Percentiles rank a stretch among this genome's conserved stretches.
Conservation (phyloP, 2,888 invertebrate species). For the Himalopsyche tibetana region DNA sequence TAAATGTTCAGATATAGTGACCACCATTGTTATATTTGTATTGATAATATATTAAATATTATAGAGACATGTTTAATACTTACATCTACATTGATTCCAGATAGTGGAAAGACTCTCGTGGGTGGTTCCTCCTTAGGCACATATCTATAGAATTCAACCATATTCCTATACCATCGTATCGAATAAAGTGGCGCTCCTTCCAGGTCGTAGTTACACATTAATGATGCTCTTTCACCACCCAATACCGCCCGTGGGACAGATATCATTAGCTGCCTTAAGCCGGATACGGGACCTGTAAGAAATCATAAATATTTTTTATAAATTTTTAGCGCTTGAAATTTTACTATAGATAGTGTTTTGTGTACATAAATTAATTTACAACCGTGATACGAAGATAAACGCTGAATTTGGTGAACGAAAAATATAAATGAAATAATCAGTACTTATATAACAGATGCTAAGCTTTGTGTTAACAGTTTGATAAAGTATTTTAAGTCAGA, state of each 20-base stretch:
- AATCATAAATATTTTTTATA: not conserved
- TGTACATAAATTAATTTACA: too few species aligned
- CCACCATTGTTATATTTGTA: too few species aligned
- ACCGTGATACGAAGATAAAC: too few species aligned
- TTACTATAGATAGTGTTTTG: too few species aligned
- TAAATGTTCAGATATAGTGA: too few species aligned
- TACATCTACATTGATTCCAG: slow-evolving; percentile 85
- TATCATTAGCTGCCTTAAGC: slow-evolving; percentile 74
- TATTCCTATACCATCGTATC: slow-evolving; percentile 86
- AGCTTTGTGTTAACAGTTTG: too few species aligned
- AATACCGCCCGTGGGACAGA: slow-evolving; percentile 77
- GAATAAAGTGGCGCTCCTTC: slow-evolving; percentile 83
- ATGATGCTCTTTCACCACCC: slow-evolving; percentile 75
- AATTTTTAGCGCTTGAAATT: too few species aligned
- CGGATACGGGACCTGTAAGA: slow-evolving; percentile 72
- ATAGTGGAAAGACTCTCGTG: slow-evolving; percentile 82
- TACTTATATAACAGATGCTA: too few species aligned
- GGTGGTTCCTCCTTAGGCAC: slow-evolving; percentile 86
- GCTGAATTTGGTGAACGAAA: too few species aligned
- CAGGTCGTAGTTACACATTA: slow-evolving; percentile 78
- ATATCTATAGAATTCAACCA: slow-evolving; percentile 86
- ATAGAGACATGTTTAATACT: slow-evolving; percentile 71
- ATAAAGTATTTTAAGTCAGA: too few species aligned
- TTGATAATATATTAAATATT: too few species aligned
- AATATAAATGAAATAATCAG: too few species aligned